Evolutionary conservation across 1,140 invertebrate genomes (phyloP).

Genomic region (Thereuonema tuberculata): DNA sequence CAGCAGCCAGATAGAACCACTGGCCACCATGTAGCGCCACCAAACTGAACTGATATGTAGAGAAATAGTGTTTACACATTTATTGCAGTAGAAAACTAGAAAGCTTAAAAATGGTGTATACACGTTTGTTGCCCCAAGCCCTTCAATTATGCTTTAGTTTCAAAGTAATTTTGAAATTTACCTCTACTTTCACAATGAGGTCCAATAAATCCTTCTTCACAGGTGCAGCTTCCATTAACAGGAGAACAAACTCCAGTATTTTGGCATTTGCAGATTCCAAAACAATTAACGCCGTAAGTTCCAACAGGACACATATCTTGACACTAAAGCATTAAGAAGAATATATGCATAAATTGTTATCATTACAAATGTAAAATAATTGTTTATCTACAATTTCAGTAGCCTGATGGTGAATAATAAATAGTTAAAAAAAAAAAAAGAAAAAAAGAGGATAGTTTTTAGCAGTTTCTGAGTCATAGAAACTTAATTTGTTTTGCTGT

Average conservation of each 20-base stretch:
- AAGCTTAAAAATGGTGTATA: no score
- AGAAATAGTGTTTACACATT: background rate
- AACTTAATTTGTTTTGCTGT: no score
- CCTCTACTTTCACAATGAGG: constrained; percentile 47
- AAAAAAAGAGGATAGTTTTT: no score
- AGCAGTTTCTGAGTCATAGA: no score
- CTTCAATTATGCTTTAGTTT: background rate
- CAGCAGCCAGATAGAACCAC: no score
- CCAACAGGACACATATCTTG: constrained; percentile 57
- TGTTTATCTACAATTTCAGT: background rate
- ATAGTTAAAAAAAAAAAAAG: no score
- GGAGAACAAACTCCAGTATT: constrained; percentile 58
- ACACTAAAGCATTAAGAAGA: constrained; percentile 40
- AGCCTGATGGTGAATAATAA: no score
- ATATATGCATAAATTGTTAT: background rate
- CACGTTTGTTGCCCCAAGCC: no score
- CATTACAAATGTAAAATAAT: background rate
- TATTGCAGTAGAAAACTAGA: no score
- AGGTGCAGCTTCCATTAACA: constrained; percentile 53
- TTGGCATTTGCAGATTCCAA: constrained; percentile 52
- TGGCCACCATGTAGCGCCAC: background rate
- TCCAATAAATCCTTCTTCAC: constrained; percentile 60
- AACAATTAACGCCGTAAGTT: constrained; percentile 61
- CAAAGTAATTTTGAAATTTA: background rate
- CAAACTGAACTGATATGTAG: background rate